Conservation (phyloP, 2,888 invertebrate species). For the Agrenia bidenticulata region DNA sequence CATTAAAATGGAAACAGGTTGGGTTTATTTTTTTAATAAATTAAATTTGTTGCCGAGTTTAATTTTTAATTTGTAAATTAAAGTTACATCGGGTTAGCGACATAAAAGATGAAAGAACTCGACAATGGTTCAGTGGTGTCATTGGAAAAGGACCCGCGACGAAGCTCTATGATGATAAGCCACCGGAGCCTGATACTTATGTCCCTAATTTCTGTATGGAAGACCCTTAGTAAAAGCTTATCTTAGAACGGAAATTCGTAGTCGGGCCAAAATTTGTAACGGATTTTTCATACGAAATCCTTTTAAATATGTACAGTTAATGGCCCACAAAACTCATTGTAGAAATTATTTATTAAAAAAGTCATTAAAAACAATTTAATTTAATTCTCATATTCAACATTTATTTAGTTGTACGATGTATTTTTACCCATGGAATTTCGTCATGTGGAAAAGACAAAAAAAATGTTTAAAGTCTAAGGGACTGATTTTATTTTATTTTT, state of each 20-base stretch:
- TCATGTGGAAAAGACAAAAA: too few relatives aligned
- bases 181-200: constrained; percentile 26
- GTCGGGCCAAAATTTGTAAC: too few relatives aligned
- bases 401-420: too few relatives aligned
- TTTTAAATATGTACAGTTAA: too few relatives aligned
- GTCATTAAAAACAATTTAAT: too few relatives aligned
- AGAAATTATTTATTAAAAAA: too few relatives aligned
- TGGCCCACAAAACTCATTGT: too few relatives aligned
- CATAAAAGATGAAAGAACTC: constrained; percentile 38
- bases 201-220: constrained; percentile 18
- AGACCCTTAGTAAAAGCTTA: constrained; percentile 1
- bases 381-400: too few relatives aligned
- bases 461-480: too few relatives aligned
- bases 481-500: too few relatives aligned
- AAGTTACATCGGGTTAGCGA: constrained; percentile 31
- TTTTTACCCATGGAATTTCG: too few relatives aligned
- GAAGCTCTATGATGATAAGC: constrained; percentile 16
- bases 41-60: background rate
- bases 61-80: constrained; percentile 19
- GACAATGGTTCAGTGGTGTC: constrained; percentile 35
- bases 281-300: too few relatives aligned
- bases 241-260: background rate
- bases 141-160: constrained; percentile 30
- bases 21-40: background rate
- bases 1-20: constrained; percentile 65